phyloP scores from a whole-genome alignment of 2,888 invertebrate genomes.

The Sminthurides aquaticus region DNA sequence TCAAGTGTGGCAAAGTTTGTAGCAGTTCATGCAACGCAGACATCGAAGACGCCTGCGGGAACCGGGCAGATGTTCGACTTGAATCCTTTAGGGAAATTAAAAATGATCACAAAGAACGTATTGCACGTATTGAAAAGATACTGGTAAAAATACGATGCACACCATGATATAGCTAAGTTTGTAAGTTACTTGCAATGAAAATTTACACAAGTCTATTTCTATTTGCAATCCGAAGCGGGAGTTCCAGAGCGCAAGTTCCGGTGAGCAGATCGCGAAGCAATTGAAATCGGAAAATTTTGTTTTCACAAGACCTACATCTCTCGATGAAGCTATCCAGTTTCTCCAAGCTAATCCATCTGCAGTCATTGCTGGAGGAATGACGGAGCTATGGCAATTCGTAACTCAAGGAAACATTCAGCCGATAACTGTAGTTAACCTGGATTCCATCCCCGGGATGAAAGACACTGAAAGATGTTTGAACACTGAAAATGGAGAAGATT shows the following conservation, averaged over 20 bases:
- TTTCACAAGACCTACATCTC: not conserved
- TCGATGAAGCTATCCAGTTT: conserved; percentile 10
- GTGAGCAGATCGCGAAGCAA: not conserved
- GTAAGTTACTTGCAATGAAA: too few relatives aligned
- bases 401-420: not conserved
- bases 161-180: too few relatives aligned
- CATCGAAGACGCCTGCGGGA: conserved; percentile 13
- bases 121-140: conserved; percentile 21
- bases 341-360: not conserved
- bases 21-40: not conserved
- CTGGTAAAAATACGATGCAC: too few relatives aligned
- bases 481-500: conserved; percentile 47
- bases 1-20: conserved; percentile 53
- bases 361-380: conserved; percentile 3
- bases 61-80: not conserved
- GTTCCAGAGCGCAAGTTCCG: not conserved
- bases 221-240: not conserved
- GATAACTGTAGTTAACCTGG: not conserved
- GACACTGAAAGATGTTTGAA: conserved; percentile 51
- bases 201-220: not conserved
- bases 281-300: not conserved
- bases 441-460: conserved; percentile 54
- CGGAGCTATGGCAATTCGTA: conserved; percentile 3
- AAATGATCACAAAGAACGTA: conserved; percentile 1
- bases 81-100: conserved; percentile 1